Evolutionary conservation across 1,140 invertebrate species (phyloP).

Genomic region (Drosophila novamexicana): DNA sequence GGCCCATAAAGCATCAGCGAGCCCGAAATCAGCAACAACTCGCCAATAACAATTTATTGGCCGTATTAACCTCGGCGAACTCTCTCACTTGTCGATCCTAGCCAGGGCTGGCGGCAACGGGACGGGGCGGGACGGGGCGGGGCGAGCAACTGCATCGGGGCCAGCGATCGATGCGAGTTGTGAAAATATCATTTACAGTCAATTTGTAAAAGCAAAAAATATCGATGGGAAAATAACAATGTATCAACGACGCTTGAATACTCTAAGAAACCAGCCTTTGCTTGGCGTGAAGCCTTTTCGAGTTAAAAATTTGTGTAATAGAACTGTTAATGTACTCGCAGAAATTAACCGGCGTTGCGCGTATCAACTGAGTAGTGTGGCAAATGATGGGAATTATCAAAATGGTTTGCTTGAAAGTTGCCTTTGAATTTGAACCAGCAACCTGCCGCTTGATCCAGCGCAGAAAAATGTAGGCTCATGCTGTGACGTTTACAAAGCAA

Average conservation of each 20-base stretch:
- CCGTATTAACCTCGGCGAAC: slow-evolving; percentile 74
- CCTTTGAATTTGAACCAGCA: no score
- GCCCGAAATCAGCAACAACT: slow-evolving; percentile 62
- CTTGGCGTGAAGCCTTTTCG: no score
- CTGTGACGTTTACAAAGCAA: no score
- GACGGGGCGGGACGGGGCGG: slow-evolving; percentile 10
- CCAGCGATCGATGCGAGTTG: slow-evolving; percentile 75
- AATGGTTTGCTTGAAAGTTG: no score
- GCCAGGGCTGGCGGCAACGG: not conserved
- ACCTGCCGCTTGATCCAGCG: no score
- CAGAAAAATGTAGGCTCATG: no score
- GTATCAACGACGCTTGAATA: slow-evolving; percentile 1
- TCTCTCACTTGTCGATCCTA: slow-evolving; percentile 66
- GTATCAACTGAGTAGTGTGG: no score
- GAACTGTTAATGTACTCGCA: no score
- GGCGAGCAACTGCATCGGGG: slow-evolving; percentile 25
- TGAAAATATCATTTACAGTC: slow-evolving; percentile 81
- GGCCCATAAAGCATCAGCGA: slow-evolving; percentile 68
- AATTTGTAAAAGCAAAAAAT: slow-evolving; percentile 66
- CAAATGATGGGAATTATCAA: no score
- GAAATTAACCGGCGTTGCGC: no score
- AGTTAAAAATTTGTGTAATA: no score
- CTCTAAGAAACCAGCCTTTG: not conserved
- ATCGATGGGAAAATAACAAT: not conserved
- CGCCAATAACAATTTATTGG: slow-evolving; percentile 74